phyloP scores from a whole-genome alignment of 2,113 vertebrate species.

The Eudorcas thomsonii region DNA sequence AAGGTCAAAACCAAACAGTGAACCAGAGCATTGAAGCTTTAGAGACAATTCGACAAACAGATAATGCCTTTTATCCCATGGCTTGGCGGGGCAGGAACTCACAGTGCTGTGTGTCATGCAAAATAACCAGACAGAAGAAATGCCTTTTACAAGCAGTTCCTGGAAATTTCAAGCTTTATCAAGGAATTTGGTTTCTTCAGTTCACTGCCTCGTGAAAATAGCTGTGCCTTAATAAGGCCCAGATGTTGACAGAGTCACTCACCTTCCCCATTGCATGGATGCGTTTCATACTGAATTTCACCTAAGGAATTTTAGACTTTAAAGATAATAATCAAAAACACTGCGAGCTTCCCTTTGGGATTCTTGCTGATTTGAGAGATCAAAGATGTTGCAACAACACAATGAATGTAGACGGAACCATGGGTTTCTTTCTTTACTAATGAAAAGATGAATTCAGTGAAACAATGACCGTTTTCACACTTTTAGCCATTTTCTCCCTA shows the following conservation, averaged over 20 bases:
- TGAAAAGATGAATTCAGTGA: constrained; percentile 71
- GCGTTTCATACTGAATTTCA: constrained; percentile 87
- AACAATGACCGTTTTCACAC: constrained; percentile 41
- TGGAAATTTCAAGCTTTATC: constrained; percentile 84
- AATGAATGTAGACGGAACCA: constrained; percentile 69
- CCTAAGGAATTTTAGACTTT: constrained; percentile 86
- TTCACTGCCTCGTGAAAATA: constrained; percentile 85
- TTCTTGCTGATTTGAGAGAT: constrained; percentile 81
- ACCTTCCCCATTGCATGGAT: constrained; percentile 83
- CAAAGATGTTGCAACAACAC: constrained; percentile 77
- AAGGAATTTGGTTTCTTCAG: constrained; percentile 84
- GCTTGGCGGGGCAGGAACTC: constrained; percentile 11
- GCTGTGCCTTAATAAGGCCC: constrained; percentile 83
- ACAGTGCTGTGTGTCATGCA: constrained; percentile 69
- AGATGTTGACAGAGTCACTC: constrained; percentile 84
- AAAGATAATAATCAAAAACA: constrained; percentile 88
- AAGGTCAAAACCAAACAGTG: constrained; percentile 43
- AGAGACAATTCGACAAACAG: constrained; percentile 66
- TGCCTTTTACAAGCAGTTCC: constrained; percentile 82
- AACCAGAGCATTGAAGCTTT: constrained; percentile 45
- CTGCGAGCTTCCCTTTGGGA: constrained; percentile 82
- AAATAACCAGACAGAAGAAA: constrained; percentile 80
- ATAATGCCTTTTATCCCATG: constrained; percentile 69
- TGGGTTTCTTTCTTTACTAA: constrained; percentile 63
- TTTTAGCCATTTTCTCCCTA: constrained; percentile 59